Evolutionary conservation across 2,113 vertebrate genomes (phyloP).

Genomic region (Alouatta palliata): DNA sequence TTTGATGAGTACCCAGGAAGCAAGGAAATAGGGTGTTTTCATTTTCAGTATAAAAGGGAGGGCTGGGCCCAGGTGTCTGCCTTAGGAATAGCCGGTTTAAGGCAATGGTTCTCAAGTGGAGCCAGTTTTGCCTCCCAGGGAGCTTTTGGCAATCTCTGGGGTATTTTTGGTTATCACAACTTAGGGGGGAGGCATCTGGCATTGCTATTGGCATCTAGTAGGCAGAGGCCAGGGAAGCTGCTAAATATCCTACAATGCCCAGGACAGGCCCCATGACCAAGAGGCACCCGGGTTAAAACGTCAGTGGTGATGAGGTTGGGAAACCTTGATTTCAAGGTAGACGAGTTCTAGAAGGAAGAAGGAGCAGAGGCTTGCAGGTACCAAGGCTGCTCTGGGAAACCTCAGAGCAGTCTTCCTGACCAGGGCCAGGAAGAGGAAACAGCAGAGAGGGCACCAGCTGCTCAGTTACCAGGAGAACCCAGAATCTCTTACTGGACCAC

Average conservation of each 20-base stretch:
- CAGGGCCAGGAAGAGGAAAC: not conserved
- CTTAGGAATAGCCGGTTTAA: not conserved
- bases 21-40: not conserved
- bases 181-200: too few relatives aligned
- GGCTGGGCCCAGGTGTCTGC: not conserved
- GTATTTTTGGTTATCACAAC: not conserved
- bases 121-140: fast-evolving
- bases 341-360: not conserved
- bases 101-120: not conserved
- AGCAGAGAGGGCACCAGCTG: not conserved
- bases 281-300: not conserved
- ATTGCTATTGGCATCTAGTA: not conserved
- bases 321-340: not conserved
- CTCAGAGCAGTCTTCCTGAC: not conserved
- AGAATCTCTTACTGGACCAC: not conserved
- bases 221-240: not conserved
- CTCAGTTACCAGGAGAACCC: not conserved
- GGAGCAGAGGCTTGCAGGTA: not conserved
- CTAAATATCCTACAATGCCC: fast-evolving
- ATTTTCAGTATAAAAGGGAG: not conserved
- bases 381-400: too few relatives aligned
- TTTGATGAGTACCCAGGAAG: not conserved
- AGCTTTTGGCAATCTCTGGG: not conserved
- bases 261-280: not conserved
- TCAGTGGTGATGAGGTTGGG: fast-evolving